Percentiles rank a stretch among this genome's conserved stretches.
Conservation (phyloP, 2,888 invertebrate genomes). For the Electrophaes corylata region DNA sequence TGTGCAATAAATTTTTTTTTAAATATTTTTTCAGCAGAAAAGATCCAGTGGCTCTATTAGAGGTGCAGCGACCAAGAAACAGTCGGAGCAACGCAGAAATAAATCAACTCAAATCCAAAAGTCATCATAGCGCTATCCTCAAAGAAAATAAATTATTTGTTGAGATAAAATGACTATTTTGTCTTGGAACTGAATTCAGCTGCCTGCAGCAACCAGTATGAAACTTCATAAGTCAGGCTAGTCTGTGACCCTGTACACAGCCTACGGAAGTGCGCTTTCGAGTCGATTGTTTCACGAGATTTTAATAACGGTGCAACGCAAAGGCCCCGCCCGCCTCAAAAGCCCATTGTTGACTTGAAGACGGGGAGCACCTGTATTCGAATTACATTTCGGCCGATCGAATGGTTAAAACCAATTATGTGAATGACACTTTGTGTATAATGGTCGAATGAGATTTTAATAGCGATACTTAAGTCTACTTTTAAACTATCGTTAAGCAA, state of each 20-base stretch:
- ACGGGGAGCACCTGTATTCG: conserved; percentile 44
- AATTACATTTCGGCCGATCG: conserved; percentile 39
- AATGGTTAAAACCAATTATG: conserved; percentile 10
- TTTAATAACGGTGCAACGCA: conserved; percentile 84
- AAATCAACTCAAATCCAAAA: background rate
- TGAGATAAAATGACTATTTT: background rate
- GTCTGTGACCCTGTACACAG: conserved; percentile 60
- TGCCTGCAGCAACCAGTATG: conserved; percentile 9
- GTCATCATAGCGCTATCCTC: background rate
- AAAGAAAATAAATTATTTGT: background rate
- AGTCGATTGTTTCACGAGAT: conserved; percentile 83
- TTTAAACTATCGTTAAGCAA: background rate
- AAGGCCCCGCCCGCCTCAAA: conserved; percentile 70
- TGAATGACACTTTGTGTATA: background rate
- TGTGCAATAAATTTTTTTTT: too few relatives aligned
- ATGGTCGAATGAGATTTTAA: background rate
- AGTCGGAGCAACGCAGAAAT: background rate
- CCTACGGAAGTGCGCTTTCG: conserved; percentile 79
- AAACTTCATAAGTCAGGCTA: conserved; percentile 36
- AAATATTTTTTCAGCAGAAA: too few relatives aligned
- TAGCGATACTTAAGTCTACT: background rate
- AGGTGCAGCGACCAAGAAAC: background rate
- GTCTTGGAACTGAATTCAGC: background rate
- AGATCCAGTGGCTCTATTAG: background rate
- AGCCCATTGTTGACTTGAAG: conserved; percentile 79